phyloP scores from a whole-genome alignment of 35 echinoderm and acorn worm species.

The Lytechinus variegatus region DNA sequence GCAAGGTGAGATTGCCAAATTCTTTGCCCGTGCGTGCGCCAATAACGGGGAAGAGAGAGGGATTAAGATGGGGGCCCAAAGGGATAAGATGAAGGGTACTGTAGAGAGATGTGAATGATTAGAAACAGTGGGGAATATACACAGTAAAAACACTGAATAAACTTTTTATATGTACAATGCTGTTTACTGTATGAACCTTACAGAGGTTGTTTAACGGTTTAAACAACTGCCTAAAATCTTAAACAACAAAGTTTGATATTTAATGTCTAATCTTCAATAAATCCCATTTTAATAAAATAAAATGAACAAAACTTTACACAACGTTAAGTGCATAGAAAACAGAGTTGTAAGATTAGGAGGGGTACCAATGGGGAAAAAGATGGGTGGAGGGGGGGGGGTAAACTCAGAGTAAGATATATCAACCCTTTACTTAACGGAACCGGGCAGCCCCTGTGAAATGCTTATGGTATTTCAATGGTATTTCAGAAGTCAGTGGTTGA shows the following conservation, averaged over 20 bases:
- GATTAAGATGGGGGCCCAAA: not conserved
- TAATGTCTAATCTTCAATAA: too few relatives aligned
- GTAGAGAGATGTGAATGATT: not conserved
- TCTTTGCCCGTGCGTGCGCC: not conserved
- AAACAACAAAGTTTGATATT: too few relatives aligned
- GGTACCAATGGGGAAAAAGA: not conserved
- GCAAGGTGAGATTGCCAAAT: slow-evolving; percentile 8
- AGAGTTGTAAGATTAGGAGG: not conserved
- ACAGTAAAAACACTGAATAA: too few relatives aligned
- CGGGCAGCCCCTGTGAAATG: too few relatives aligned
- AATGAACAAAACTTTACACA: too few relatives aligned
- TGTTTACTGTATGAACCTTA: too few relatives aligned
- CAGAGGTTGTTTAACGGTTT: too few relatives aligned
- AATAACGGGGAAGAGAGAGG: not conserved
- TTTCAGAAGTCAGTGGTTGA: not conserved
- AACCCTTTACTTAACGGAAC: too few relatives aligned
- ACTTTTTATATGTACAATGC: too few relatives aligned
- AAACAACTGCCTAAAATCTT: too few relatives aligned
- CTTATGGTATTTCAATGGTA: too few relatives aligned
- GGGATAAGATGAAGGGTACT: not conserved
- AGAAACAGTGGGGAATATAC: not conserved
- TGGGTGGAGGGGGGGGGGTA: not conserved
- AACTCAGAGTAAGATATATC: not conserved
- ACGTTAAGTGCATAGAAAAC: not conserved
- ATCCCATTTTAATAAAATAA: too few relatives aligned